Conservation (phyloP, 2,113 vertebrate species). For the Petrocephalus zakoni region DNA sequence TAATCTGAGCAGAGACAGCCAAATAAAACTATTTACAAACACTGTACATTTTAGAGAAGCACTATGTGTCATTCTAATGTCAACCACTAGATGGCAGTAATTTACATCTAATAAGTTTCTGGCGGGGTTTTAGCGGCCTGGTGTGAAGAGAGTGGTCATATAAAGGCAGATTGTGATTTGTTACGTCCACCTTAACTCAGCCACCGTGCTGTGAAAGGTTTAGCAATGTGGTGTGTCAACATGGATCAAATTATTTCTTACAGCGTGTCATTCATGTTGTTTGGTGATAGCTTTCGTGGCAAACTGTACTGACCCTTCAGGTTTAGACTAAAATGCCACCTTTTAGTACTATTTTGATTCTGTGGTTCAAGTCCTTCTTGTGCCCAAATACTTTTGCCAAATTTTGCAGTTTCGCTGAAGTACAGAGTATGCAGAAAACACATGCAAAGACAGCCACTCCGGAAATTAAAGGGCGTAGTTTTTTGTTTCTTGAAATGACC, state of each 20-base stretch:
- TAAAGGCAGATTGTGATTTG: neutral
- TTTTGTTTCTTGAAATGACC: neutral
- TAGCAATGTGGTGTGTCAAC: neutral
- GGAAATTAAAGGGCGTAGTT: neutral
- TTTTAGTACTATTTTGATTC: neutral
- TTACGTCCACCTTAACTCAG: neutral
- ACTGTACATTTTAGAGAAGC: neutral
- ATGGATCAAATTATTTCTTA: constrained; percentile 2
- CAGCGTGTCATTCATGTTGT: neutral
- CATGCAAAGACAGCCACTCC: neutral
- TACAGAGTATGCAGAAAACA: neutral
- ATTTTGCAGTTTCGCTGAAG: neutral
- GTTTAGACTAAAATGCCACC: neutral
- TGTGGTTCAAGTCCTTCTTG: neutral
- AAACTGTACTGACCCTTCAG: neutral
- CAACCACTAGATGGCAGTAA: constrained; percentile 3
- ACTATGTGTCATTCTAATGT: neutral
- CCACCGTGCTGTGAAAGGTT: neutral
- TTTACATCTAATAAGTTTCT: neutral
- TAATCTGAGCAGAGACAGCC: neutral
- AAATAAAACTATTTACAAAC: too few species aligned
- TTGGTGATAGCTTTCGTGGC: neutral
- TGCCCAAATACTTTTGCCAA: neutral
- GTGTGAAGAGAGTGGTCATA: neutral
- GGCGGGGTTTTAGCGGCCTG: neutral